Evolutionary conservation across 2,797 vertebrate species (phyloP), one percentile per base, ranked within the genome.

Genomic region (Arnoldichthys spilopterus): DNA sequence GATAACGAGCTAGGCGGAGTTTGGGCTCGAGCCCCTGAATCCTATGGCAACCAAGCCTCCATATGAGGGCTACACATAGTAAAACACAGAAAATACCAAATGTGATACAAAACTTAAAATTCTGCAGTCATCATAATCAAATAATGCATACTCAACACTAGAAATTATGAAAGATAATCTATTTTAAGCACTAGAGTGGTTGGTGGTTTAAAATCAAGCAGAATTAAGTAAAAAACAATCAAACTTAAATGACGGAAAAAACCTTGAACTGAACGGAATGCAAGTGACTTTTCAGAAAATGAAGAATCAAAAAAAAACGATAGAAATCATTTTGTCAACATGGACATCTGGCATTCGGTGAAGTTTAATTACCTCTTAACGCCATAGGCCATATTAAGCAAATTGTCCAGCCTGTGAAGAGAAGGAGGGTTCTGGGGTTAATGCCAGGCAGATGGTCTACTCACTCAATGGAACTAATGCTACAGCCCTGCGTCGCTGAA

Each of bases 311-410:
- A 80, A n/a, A n/a, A 67, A 96, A 93, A 95, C 86, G 90, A 96
- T 88, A 92, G 78, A 93, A 94, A 94, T 91, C 88, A 94, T 95
- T 97, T 95, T 96, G 96, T 97, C 96, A 98, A 98, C 95, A 98
- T 94, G 95, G 98, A 98, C 97, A 99, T 98, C 97, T 99, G 98
- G 98, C 96, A 98, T 97, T 97, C 94, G 96, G 96, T 96, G 96
- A 97, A 98, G 96, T 97, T 98, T 98, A 99, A 99, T 99, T 99
- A 99, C 98, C 98, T 99, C 98, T 99, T 99, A 97, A 99, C 98
- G 97, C 98, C 98, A 99, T 99, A 99, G 97, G 98, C 98, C 98
- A 99, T 99, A 99, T 99, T 99, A 99, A 99, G 98, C 97, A 99
- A 98, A 98, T 99, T 99, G 98, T 99, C 98, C 97, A 99, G 98